A percentile compares a stretch with the other conserved stretches of the same genome.
Evolutionary conservation across 2,797 vertebrate genomes (phyloP).

Genomic region (Chelon labrosus): DNA sequence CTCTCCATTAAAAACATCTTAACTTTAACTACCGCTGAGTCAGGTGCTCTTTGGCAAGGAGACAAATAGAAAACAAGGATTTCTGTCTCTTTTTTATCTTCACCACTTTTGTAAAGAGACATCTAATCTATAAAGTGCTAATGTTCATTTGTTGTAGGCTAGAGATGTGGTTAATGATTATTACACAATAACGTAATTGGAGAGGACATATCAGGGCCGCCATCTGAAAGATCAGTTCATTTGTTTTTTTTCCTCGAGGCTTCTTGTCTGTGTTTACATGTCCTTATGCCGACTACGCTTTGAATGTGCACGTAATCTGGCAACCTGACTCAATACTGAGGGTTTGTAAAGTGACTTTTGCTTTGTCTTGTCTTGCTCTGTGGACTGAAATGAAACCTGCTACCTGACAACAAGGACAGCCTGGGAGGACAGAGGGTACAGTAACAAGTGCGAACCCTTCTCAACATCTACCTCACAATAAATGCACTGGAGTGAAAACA

Average conservation of each 20-base stretch:
- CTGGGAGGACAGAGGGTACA: not conserved
- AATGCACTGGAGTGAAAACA: not conserved
- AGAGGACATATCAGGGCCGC: not conserved
- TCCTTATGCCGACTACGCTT: slow-evolving; percentile 27
- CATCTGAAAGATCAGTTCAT: not conserved
- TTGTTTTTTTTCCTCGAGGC: not conserved
- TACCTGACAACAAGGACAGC: not conserved
- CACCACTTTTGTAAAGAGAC: not conserved
- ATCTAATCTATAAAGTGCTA: not conserved
- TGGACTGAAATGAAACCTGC: not conserved
- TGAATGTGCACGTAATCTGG: not conserved
- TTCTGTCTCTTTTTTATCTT: no score
- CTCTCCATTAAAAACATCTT: no score
- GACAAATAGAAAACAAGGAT: no score
- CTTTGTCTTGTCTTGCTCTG: not conserved
- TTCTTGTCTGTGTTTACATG: not conserved
- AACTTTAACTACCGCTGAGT: no score
- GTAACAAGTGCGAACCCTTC: not conserved
- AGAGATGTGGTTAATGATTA: not conserved
- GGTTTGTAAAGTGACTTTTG: not conserved
- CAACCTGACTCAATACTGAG: not conserved
- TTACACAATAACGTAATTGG: not conserved
- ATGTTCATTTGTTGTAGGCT: not conserved
- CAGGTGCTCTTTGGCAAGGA: no score
- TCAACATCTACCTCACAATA: not conserved